These are phyloP conservation scores for Passer domesticus DNA, from an alignment of 2,113 vertebrate genomes.

Conservation along the genomic window DNA sequence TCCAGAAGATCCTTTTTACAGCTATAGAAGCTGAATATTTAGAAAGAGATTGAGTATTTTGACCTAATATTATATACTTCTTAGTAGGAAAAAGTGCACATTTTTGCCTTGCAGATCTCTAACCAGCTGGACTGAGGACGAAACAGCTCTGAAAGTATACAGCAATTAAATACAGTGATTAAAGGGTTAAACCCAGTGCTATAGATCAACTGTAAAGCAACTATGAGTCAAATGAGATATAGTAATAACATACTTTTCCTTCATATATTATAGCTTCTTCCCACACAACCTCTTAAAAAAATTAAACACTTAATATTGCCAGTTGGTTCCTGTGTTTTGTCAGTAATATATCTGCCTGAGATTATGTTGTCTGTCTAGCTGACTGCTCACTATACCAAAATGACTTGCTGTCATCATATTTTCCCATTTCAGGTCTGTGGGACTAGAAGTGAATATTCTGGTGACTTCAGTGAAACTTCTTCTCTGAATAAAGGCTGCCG, in stretches of 20 bases:
- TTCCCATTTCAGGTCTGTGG: fast-evolving
- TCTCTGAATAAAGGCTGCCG: not conserved
- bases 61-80: not conserved
- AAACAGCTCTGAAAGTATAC: not conserved
- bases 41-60: not conserved
- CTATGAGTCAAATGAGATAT: not conserved
- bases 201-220: not conserved
- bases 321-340: not conserved
- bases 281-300: not conserved
- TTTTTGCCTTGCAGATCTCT: not conserved
- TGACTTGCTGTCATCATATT: not conserved
- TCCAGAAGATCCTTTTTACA: not conserved
- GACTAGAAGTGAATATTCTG: not conserved
- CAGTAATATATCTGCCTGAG: not conserved
- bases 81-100: not conserved
- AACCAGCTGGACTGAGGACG: not conserved
- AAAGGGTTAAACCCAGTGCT: not conserved
- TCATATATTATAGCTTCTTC: not conserved
- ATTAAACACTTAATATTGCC: not conserved
- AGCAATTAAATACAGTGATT: not conserved
- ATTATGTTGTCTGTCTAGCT: not conserved
- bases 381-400: not conserved
- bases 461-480: not conserved
- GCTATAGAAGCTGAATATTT: not conserved
- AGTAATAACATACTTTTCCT: not conserved